These are phyloP conservation scores for Cheumatopsyche charites DNA, from an alignment of 1,140 invertebrate genomes.

Conservation along the genomic window DNA sequence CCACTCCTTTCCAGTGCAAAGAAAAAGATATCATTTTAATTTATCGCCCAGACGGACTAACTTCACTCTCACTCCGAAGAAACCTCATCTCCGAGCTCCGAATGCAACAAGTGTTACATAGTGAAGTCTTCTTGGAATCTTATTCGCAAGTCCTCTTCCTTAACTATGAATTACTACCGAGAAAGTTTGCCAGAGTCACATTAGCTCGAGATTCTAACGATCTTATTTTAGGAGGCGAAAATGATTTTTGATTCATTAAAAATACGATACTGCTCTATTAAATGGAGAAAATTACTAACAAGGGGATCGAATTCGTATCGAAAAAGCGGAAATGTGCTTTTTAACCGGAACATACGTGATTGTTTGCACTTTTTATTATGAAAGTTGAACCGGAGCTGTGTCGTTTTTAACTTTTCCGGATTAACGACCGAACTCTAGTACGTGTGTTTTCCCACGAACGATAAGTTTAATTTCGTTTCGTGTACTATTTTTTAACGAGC, in stretches of 20 bases:
- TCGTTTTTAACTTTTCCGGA: not conserved
- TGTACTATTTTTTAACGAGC: not conserved
- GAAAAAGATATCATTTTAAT: conserved; percentile 14
- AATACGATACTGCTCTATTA: too few relatives aligned
- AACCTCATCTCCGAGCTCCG: not conserved
- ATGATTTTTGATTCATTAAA: too few relatives aligned
- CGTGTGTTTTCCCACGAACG: not conserved
- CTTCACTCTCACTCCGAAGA: not conserved
- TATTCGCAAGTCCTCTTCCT: not conserved
- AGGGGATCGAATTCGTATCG: too few relatives aligned
- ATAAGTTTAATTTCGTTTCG: not conserved
- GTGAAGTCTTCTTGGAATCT: too few relatives aligned
- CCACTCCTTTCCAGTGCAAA: too few relatives aligned
- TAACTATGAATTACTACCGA: conserved; percentile 15
- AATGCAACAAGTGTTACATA: conserved; percentile 8
- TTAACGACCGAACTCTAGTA: not conserved
- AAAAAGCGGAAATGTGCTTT: too few relatives aligned
- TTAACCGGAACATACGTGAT: too few relatives aligned
- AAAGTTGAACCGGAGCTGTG: not conserved
- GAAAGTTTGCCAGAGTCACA: not conserved
- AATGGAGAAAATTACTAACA: too few relatives aligned
- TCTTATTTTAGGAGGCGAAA: too few relatives aligned
- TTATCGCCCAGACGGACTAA: not conserved
- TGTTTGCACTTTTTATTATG: not conserved
- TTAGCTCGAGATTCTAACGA: too few relatives aligned